Percentiles rank a stretch among this genome's conserved stretches.
phyloP scores from a whole-genome alignment of 1,140 invertebrate genomes.

The Semibalanus balanoides region DNA sequence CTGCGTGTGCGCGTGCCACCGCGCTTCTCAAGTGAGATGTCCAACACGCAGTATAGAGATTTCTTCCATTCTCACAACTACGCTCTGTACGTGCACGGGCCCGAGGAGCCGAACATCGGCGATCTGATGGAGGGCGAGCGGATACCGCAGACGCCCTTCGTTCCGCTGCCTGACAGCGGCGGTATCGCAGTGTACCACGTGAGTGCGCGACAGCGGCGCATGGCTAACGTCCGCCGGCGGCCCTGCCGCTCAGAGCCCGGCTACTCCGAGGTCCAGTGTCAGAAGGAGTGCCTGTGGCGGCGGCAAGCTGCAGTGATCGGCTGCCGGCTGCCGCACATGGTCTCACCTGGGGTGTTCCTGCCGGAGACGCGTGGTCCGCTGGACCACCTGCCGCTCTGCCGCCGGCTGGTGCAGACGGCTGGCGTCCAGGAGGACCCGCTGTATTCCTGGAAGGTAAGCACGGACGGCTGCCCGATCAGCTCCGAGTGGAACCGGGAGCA shows the following conservation, averaged over 20 bases:
- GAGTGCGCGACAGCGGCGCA: neutral
- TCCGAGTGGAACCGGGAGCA: neutral
- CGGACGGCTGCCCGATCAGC: neutral
- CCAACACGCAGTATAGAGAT: too few relatives aligned
- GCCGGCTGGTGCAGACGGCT: neutral
- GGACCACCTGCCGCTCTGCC: neutral
- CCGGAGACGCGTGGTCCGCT: neutral
- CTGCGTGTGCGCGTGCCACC: neutral
- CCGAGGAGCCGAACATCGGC: neutral
- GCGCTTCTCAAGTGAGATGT: neutral
- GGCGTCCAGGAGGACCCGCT: neutral
- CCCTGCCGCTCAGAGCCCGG: neutral
- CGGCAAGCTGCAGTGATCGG: neutral
- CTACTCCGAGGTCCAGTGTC: neutral
- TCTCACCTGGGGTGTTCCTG: neutral
- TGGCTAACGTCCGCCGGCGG: neutral
- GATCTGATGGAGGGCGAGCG: neutral
- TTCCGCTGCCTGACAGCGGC: neutral
- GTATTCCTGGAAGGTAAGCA: neutral
- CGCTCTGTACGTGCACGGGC: neutral
- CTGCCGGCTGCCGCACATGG: neutral
- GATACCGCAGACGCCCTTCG: neutral
- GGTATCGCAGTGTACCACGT: neutral
- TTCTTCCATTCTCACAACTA: too few relatives aligned
- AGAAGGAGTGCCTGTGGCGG: neutral